Conservation (phyloP, 2,797 vertebrate species). For the Macrochelys suwanniensis region DNA sequence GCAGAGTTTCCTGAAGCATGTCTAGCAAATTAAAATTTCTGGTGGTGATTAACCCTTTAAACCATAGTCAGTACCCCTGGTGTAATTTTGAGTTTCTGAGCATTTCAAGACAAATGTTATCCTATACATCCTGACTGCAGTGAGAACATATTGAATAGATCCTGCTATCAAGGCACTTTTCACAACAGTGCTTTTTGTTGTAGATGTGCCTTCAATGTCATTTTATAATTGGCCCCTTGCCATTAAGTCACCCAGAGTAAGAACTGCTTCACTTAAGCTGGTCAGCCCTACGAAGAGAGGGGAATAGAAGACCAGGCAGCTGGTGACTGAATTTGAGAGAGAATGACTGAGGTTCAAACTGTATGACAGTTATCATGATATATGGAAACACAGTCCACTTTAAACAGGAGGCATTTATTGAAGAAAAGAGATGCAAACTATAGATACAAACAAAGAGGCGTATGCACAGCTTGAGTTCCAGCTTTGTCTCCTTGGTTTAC, state of each 20-base stretch:
- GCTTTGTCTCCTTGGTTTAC: background rate
- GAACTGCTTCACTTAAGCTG: background rate
- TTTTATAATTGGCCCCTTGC: background rate
- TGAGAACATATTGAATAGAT: background rate
- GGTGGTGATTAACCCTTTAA: background rate
- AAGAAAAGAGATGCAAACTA: too few relatives aligned
- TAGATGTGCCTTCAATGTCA: background rate
- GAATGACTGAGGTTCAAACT: background rate
- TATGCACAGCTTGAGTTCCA: background rate
- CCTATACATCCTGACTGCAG: background rate
- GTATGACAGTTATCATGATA: background rate
- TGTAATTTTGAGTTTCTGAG: background rate
- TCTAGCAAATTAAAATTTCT: background rate
- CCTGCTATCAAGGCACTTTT: background rate
- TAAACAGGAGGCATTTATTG: background rate
- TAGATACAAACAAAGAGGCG: background rate
- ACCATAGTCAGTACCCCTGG: accelerated
- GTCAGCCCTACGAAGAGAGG: background rate
- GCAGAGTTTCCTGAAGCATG: background rate
- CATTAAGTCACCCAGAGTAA: background rate
- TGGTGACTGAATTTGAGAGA: background rate
- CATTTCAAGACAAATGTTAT: background rate
- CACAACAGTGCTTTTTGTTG: background rate
- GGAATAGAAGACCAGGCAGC: background rate
- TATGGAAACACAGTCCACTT: background rate